These are phyloP conservation scores for Megaceryle maxima DNA, from an alignment of 2,113 vertebrate genomes.

Conservation along the genomic window DNA sequence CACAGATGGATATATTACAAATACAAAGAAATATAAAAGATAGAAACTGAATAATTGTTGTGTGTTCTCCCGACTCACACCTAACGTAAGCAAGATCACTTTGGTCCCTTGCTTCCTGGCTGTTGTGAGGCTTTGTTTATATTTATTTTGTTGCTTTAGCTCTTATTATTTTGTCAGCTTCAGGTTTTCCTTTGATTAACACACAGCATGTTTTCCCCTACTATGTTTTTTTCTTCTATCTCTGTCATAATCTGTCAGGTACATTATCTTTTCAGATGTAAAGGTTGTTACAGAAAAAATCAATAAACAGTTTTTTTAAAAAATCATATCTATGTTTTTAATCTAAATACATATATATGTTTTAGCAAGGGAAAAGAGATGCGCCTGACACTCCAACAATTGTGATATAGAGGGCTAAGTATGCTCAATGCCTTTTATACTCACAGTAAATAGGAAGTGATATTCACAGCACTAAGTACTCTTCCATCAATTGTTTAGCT, in stretches of 20 bases:
- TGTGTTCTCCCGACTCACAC: neutral
- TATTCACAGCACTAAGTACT: constrained; percentile 7
- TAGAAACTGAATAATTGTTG: neutral
- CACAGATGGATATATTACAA: neutral
- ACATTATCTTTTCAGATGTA: neutral
- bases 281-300: neutral
- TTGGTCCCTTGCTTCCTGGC: neutral
- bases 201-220: neutral
- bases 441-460: constrained; percentile 35
- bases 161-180: constrained; percentile 37
- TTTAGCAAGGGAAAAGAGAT: constrained; percentile 3
- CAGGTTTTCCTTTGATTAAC: constrained; percentile 49
- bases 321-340: neutral
- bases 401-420: constrained; percentile 8
- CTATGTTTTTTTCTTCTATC: neutral
- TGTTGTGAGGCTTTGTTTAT: neutral
- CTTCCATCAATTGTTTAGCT: constrained; percentile 55
- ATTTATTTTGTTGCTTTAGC: constrained; percentile 21
- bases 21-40: neutral
- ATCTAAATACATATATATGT: neutral
- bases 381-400: constrained; percentile 1
- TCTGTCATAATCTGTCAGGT: constrained; percentile 26
- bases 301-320: constrained; percentile 3
- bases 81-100: neutral
- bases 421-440: neutral